These are phyloP conservation scores for Bellardia bayeri DNA, from an alignment of 2,888 invertebrate species.

Conservation along the genomic window DNA sequence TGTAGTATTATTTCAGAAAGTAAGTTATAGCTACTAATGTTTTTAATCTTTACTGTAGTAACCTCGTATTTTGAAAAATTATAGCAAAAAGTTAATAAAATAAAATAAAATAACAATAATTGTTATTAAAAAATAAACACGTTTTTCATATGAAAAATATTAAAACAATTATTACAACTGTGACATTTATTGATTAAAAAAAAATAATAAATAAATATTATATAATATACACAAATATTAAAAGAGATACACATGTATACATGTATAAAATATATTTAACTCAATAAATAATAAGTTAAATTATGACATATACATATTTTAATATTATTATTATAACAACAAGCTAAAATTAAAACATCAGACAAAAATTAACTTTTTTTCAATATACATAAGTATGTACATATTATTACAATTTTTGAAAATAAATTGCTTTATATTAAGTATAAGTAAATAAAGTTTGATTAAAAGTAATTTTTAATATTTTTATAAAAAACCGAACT, in stretches of 20 bases:
- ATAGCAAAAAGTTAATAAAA: background rate
- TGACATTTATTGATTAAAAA: conserved; percentile 42
- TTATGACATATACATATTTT: background rate
- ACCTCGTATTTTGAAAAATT: too few species aligned
- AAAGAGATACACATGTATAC: background rate
- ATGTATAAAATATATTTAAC: background rate
- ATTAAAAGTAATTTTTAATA: background rate
- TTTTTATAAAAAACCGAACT: too few species aligned
- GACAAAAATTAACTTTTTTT: too few species aligned
- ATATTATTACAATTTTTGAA: too few species aligned
- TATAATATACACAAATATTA: background rate
- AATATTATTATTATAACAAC: too few species aligned
- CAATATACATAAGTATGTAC: too few species aligned
- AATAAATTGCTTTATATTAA: too few species aligned
- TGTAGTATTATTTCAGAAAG: too few species aligned
- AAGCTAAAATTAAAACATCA: too few species aligned
- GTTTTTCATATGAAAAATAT: background rate
- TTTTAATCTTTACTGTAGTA: too few species aligned
- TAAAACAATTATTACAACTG: conserved; percentile 7
- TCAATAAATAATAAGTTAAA: conserved; percentile 13
- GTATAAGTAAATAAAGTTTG: too few species aligned
- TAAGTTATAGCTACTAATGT: too few species aligned
- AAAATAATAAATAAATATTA: conserved; percentile 8
- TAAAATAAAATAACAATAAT: background rate
- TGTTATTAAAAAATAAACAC: background rate